Conservation (phyloP, 2,113 vertebrate genomes). For the Crypturellus undulatus region DNA sequence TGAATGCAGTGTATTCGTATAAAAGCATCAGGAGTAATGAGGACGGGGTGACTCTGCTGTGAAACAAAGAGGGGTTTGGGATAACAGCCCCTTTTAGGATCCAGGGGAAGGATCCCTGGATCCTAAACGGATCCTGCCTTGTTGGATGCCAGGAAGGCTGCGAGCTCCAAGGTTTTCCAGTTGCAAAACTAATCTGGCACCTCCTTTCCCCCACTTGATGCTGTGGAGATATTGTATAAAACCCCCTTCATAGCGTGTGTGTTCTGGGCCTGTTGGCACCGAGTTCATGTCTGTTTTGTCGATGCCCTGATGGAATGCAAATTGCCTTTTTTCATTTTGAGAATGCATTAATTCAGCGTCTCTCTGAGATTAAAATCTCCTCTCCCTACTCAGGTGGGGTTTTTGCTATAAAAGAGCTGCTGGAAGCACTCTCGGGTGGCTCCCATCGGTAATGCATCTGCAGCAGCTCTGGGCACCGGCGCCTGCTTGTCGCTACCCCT, state of each 20-base stretch:
- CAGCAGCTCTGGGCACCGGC: neutral
- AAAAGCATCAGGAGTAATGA: neutral
- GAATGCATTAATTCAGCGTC: neutral
- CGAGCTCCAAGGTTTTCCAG: neutral
- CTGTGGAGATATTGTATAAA: neutral
- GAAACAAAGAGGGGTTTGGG: neutral
- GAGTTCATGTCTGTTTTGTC: neutral
- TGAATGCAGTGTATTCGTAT: neutral
- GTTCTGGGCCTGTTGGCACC: accelerated
- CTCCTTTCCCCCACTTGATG: neutral
- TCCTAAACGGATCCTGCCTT: too few species aligned
- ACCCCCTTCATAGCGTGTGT: accelerated
- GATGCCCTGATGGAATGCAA: neutral
- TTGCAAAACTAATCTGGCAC: neutral
- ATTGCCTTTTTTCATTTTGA: neutral
- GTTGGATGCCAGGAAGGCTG: neutral
- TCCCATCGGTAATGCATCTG: neutral
- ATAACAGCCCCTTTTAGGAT: accelerated
- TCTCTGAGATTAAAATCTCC: neutral
- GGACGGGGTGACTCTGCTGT: neutral
- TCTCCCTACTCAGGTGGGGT: neutral
- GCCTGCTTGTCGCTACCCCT: neutral
- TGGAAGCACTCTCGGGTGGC: neutral
- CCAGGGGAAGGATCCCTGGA: neutral
- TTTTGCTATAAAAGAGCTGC: neutral